Conservation (phyloP, 2,113 vertebrate species). For the Pristiophorus japonicus region DNA sequence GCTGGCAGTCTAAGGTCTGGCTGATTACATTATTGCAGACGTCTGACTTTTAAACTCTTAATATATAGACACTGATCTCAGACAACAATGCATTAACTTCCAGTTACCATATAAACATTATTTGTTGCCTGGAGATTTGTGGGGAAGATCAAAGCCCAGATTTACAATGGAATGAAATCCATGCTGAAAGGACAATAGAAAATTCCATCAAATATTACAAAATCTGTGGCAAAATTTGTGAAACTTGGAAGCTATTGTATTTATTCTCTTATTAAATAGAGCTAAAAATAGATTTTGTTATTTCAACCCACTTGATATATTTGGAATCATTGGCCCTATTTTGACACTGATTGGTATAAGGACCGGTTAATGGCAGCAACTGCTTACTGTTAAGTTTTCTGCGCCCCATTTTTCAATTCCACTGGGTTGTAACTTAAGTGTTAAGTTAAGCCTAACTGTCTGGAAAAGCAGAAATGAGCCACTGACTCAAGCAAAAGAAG, state of each 20-base stretch:
- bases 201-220: neutral
- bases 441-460: neutral
- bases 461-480: neutral
- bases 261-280: neutral
- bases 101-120: slow-evolving; percentile 16
- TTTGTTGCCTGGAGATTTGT: slow-evolving; percentile 14
- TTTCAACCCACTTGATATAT: neutral
- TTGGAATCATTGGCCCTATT: neutral
- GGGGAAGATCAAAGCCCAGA: slow-evolving; percentile 12
- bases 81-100: neutral
- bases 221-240: neutral
- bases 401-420: neutral
- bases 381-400: neutral
- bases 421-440: neutral
- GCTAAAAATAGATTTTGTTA: neutral
- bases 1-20: neutral
- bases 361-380: neutral
- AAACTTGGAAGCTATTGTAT: neutral
- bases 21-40: neutral
- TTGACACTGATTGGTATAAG: neutral
- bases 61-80: neutral
- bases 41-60: neutral
- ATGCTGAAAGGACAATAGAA: neutral
- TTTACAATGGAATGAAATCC: neutral
- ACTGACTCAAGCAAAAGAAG: neutral